A percentile compares a stretch with the other conserved stretches of the same genome.
These are phyloP conservation scores for Entomobrya multifasciata DNA, from an alignment of 2,888 invertebrate genomes.

Conservation along the genomic window DNA sequence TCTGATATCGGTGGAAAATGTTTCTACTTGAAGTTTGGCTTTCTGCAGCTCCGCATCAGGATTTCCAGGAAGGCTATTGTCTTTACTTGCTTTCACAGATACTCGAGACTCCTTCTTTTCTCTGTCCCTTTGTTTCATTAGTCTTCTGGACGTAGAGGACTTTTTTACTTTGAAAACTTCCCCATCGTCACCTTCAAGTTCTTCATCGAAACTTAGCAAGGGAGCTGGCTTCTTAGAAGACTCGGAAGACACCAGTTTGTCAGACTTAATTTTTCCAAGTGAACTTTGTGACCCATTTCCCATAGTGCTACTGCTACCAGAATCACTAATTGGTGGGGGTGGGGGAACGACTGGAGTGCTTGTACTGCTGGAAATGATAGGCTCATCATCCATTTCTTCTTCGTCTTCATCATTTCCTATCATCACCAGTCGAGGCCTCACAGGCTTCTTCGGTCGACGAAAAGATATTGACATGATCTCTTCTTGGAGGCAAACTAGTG, in stretches of 20 bases:
- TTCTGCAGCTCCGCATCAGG: slow-evolving; percentile 25
- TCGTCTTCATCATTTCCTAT: slow-evolving; percentile 76
- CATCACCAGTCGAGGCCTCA: slow-evolving; percentile 75
- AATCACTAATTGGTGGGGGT: background rate
- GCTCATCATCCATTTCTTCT: slow-evolving; percentile 78
- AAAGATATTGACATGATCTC: slow-evolving; percentile 73
- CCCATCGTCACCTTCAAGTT: slow-evolving; percentile 85
- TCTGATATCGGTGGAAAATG: slow-evolving; percentile 69
- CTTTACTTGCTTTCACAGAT: slow-evolving; percentile 51
- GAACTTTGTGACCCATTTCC: slow-evolving; percentile 51
- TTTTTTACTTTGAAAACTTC: slow-evolving; percentile 98
- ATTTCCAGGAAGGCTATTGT: background rate
- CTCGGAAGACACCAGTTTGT: slow-evolving; percentile 47
- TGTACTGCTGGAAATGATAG: slow-evolving; percentile 29
- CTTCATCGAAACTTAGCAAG: slow-evolving; percentile 77
- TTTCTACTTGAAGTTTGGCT: slow-evolving; percentile 61
- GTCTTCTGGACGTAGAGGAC: slow-evolving; percentile 94
- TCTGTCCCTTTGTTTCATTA: slow-evolving; percentile 91
- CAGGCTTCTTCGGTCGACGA: slow-evolving; percentile 78
- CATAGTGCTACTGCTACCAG: background rate
- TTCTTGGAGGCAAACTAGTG: too few species aligned
- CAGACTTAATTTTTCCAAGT: slow-evolving; percentile 46
- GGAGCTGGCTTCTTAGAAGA: slow-evolving; percentile 54
- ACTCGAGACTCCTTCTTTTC: slow-evolving; percentile 85
- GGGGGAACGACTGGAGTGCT: background rate